Base-by-base conservation (phyloP, 2,797 vertebrate genomes). In the Paramormyrops hopkinsi region DNA sequence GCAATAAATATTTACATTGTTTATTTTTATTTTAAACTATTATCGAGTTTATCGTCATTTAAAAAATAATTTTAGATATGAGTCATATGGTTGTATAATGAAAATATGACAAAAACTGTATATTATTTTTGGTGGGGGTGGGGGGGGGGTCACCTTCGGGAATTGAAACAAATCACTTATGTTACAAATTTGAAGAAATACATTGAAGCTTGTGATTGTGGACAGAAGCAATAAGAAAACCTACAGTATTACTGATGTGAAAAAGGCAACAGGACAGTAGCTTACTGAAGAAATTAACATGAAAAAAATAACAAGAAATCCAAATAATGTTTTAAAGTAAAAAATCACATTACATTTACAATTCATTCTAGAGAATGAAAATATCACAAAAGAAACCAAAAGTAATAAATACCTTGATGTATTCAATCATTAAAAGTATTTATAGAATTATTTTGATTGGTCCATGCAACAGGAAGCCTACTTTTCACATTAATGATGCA, bases 1-100 rank as follows among this genome's bases (percentile, higher is more conserved):
- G n/a, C 46, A 48, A 84, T 84, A 84, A 84, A 84, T 22, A 83
- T n/a, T 48, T 51, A 51, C 48, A 48, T 84, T 83, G 79, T 83
- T 46, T 48, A 83, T 83, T 48, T 84, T 84, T 51, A 44, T 22
- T 84, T 84, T 12, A 51, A 50, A 84, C 1, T 79, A n/a, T 44
- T 41, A 44, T 44, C 17, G 19, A 44, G 37, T 41, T 44, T 44
- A 79, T 44, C 65, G 4, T 73, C 19, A 50, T 51, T 84, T 29
- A 50, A 46, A 46, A 19, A 48, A 22, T 84, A 0, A 84, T 22
- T 86, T 79, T 86, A 69, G 59, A 59, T 89, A 50, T 48, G 37
- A 56, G 14, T 54, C 33, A 17, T 54, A 4, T 29, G 29, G 29
- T 29, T 29, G 19, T 84, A 48, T 84, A 12, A n/a, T 48, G 44